Percentiles rank a stretch among this genome's conserved stretches.
These are phyloP conservation scores for Nymphalis polychloros DNA, from an alignment of 2,888 invertebrate genomes.

Conservation along the genomic window DNA sequence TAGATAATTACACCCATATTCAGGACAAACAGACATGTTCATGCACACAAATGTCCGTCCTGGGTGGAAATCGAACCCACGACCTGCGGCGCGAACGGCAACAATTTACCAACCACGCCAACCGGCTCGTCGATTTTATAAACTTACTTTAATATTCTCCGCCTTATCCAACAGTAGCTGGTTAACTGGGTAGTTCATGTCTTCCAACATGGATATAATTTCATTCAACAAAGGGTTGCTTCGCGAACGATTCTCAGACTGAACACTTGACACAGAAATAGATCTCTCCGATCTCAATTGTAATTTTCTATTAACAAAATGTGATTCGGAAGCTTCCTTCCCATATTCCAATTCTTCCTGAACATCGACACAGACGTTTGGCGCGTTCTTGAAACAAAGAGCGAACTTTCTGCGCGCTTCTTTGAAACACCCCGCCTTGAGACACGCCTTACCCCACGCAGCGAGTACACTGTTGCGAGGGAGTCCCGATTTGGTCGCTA, in stretches of 20 bases:
- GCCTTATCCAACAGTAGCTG: slow-evolving; percentile 73
- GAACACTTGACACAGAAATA: slow-evolving; percentile 60
- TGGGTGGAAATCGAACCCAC: too few relatives aligned
- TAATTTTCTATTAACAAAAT: slow-evolving; percentile 57
- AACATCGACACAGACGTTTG: slow-evolving; percentile 60
- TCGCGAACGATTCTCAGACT: slow-evolving; percentile 75
- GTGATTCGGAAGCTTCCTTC: slow-evolving; percentile 65
- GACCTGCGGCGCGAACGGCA: too few relatives aligned
- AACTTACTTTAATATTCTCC: slow-evolving; percentile 68
- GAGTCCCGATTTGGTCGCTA: slow-evolving; percentile 93
- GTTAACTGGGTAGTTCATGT: slow-evolving; percentile 80
- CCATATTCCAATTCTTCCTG: slow-evolving; percentile 70
- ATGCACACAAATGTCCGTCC: too few relatives aligned
- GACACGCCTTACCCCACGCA: slow-evolving; percentile 92
- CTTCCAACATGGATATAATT: slow-evolving; percentile 86
- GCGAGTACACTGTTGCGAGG: slow-evolving; percentile 91
- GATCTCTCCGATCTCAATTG: slow-evolving; percentile 60
- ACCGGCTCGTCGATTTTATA: too few relatives aligned
- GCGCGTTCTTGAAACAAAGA: slow-evolving; percentile 68
- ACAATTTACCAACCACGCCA: too few relatives aligned
- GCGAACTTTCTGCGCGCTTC: slow-evolving; percentile 89
- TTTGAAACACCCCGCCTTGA: slow-evolving; percentile 89
- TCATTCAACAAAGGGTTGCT: slow-evolving; percentile 86
- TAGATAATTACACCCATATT: too few relatives aligned
- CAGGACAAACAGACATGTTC: too few relatives aligned